Base-by-base conservation (phyloP, 2,797 vertebrate species). In the Pangasius krempfi region DNA sequence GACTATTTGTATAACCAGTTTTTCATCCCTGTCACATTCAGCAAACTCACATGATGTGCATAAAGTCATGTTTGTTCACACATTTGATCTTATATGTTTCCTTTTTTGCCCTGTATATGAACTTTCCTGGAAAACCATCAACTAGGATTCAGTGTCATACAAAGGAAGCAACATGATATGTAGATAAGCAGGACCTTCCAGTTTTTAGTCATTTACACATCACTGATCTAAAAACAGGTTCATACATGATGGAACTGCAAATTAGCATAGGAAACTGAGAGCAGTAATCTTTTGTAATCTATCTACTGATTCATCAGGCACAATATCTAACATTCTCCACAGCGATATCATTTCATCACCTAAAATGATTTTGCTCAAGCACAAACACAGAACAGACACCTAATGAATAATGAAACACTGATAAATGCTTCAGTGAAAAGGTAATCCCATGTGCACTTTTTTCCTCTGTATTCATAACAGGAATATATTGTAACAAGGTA, bases 131-230 rank as follows among this genome's bases (percentile, higher is more conserved):
- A 58, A 81, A 40, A 81, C 25, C 58, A 64, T 83, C 6, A 18
- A 62, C 25, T 37, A 64, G 79, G 2, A 44, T 64, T 44, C 13
- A n/a, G 37, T 47, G 58, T 64, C n/a, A 82, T 44, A 62, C 80
- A 83, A 83, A 83, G 58, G 5, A 64, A 64, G 58, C 37, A 83
- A 83, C 40, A 64, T 64, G 58, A 83, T 83, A 83, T 64, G 58
- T 47, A 47, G 81, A 25, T 62, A 83, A 83, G 58, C 81, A 64
- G 25, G 81, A 83, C 81, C 13, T 64, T 64, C 80, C 80, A 44
- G 80, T 82, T 62, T 60, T 40, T 60, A 27, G 22, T 27, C 22
- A 27, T 64, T 64, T 83, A 64, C 58, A 83, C 13, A 44, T n/a
- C 81, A 47, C 37, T 64, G 37, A 64, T 83, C 25, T 64, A 44